Conservation (phyloP, 1,140 invertebrate species). For the Epicauta chinensis region DNA sequence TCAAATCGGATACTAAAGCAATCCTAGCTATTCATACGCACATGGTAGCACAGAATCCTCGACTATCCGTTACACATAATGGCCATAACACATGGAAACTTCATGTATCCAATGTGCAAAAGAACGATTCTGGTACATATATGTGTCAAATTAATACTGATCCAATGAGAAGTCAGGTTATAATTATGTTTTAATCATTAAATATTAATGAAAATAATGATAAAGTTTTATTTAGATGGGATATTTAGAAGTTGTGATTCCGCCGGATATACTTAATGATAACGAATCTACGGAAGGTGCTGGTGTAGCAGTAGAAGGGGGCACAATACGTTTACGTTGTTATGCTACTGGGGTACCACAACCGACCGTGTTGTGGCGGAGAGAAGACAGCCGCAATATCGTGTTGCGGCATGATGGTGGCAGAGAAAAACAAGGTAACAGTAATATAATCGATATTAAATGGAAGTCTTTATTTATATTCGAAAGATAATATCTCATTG, state of each 20-base stretch:
- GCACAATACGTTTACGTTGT: slow-evolving; percentile 68
- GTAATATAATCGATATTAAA: slow-evolving; percentile 3
- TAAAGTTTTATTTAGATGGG: slow-evolving; percentile 62
- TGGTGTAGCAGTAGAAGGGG: slow-evolving; percentile 65
- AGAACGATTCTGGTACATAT: slow-evolving; percentile 81
- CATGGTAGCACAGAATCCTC: slow-evolving; percentile 80
- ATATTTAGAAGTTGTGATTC: slow-evolving; percentile 73
- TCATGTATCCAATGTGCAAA: slow-evolving; percentile 79
- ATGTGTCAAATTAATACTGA: slow-evolving; percentile 92
- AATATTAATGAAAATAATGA: no score
- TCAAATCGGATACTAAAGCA: slow-evolving; percentile 82
- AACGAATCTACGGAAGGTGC: slow-evolving; percentile 49
- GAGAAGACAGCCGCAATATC: slow-evolving; percentile 70
- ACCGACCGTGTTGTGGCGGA: slow-evolving; percentile 69
- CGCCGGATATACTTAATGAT: slow-evolving; percentile 74
- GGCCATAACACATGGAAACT: slow-evolving; percentile 89
- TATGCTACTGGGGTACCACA: slow-evolving; percentile 72
- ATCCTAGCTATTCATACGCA: slow-evolving; percentile 85
- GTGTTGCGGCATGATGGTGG: slow-evolving; percentile 59
- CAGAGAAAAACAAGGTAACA: slow-evolving; percentile 59
- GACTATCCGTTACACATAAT: slow-evolving; percentile 80
- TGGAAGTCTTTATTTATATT: slow-evolving; percentile 27
- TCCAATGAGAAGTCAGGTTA: slow-evolving; percentile 82
- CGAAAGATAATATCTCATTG: slow-evolving; percentile 33
- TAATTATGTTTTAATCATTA: slow-evolving; percentile 1